These are phyloP conservation scores for Trinectes maculatus DNA, from an alignment of 2,113 vertebrate species.

Conservation along the genomic window DNA sequence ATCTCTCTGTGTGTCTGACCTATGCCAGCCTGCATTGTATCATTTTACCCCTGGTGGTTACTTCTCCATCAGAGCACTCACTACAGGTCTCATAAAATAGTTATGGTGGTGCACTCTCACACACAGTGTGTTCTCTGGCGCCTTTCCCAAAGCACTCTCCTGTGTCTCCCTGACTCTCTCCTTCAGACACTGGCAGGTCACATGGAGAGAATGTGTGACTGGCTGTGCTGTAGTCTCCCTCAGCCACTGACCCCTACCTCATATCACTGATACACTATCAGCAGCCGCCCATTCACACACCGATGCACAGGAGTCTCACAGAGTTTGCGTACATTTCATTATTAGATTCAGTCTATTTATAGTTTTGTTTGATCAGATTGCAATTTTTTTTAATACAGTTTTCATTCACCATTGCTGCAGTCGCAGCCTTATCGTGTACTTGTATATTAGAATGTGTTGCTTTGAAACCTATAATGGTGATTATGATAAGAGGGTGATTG, in stretches of 20 bases:
- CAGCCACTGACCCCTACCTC: neutral
- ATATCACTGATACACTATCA: neutral
- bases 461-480: neutral
- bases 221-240: constrained; percentile 4
- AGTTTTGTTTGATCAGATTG: neutral
- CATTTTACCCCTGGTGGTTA: constrained; percentile 34
- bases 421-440: neutral
- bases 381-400: neutral
- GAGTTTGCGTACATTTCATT: neutral
- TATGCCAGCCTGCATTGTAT: constrained; percentile 52
- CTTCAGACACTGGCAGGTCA: constrained; percentile 52
- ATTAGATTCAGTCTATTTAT: neutral
- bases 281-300: neutral
- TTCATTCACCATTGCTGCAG: neutral
- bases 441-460: neutral
- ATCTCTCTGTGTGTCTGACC: constrained; percentile 4
- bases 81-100: constrained; percentile 75
- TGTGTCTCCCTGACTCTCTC: constrained; percentile 34
- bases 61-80: constrained; percentile 39
- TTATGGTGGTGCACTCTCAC: constrained; percentile 61
- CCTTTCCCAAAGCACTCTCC: constrained; percentile 47
- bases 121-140: constrained; percentile 52
- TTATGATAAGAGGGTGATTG: neutral
- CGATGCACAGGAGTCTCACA: too few relatives aligned
- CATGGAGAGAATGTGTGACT: constrained; percentile 66